Evolutionary conservation across 2,888 invertebrate species (phyloP).

Genomic region (Apamea epomidion): DNA sequence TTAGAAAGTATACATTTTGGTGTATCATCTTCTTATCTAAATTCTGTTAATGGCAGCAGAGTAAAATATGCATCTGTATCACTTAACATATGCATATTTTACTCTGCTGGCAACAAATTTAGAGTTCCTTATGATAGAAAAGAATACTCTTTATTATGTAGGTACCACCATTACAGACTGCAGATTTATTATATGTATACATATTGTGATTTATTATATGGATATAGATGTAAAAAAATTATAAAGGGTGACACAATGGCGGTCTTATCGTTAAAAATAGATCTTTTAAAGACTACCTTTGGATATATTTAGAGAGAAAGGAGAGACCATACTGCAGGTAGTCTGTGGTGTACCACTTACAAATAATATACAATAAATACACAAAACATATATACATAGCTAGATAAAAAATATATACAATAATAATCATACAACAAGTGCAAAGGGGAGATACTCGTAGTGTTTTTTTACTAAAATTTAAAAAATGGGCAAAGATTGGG

Average conservation of each 20-base stretch:
- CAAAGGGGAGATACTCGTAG: neutral
- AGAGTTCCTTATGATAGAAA: slow-evolving; percentile 24
- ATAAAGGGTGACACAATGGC: too few species aligned
- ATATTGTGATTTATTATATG: too few species aligned
- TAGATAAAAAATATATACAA: neutral
- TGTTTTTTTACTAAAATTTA: neutral
- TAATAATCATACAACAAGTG: neutral
- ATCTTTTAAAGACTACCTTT: neutral
- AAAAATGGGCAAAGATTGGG: neutral
- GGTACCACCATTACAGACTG: neutral
- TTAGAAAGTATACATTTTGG: slow-evolving; percentile 63
- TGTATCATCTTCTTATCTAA: slow-evolving; percentile 51
- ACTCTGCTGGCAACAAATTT: slow-evolving; percentile 22
- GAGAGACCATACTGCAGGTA: neutral
- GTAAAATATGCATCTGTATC: too few species aligned
- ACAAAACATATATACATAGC: neutral
- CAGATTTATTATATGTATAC: too few species aligned
- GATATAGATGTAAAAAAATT: neutral
- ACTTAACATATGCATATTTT: slow-evolving; percentile 45
- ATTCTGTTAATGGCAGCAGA: slow-evolving; percentile 31
- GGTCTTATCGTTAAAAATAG: too few species aligned
- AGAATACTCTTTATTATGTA: neutral
- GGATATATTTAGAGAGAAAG: neutral
- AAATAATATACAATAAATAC: neutral
- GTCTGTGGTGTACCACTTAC: neutral